Conservation (phyloP, 64 coral and sea anemone genomes). For the Pocillopora verrucosa region DNA sequence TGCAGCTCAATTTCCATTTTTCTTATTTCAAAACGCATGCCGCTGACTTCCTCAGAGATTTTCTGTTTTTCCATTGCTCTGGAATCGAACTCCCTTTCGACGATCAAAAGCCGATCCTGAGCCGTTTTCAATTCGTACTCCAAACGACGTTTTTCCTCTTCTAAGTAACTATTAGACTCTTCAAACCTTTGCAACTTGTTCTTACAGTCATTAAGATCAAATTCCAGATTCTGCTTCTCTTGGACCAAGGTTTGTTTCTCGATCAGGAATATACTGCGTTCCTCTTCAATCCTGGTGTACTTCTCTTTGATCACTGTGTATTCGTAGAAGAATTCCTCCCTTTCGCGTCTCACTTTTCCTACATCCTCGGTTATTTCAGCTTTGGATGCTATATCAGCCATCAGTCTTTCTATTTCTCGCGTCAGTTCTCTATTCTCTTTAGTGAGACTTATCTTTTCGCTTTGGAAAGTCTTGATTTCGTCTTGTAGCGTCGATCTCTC, state of each 20-base stretch:
- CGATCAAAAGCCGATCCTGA: slow-evolving; percentile 48
- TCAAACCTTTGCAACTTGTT: slow-evolving; percentile 12
- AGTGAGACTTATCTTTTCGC: slow-evolving; percentile 30
- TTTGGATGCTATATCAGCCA: neutral
- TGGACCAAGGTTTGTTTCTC: slow-evolving; percentile 57
- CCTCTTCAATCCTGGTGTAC: slow-evolving; percentile 55
- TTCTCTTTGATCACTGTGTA: slow-evolving; percentile 70
- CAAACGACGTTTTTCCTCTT: slow-evolving; percentile 41
- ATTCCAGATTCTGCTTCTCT: slow-evolving; percentile 44
- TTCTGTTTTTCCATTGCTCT: slow-evolving; percentile 19
- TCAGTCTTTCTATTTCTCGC: slow-evolving; percentile 50
- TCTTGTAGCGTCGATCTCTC: slow-evolving; percentile 52
- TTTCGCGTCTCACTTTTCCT: slow-evolving; percentile 28
- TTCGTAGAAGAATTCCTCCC: slow-evolving; percentile 70
- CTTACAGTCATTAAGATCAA: slow-evolving; percentile 13
- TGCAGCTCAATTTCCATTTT: slow-evolving; percentile 69
- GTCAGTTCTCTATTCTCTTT: slow-evolving; percentile 53
- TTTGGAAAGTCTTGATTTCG: slow-evolving; percentile 41
- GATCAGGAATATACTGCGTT: slow-evolving; percentile 32
- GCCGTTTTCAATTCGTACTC: slow-evolving; percentile 53
- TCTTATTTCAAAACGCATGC: slow-evolving; percentile 28
- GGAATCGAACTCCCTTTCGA: slow-evolving; percentile 31
- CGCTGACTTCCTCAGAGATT: slow-evolving; percentile 38
- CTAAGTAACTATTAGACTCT: neutral
- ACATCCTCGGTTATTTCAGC: slow-evolving; percentile 9